Evolutionary conservation across 2,797 vertebrate species (phyloP).

Genomic region (Menidia menidia): DNA sequence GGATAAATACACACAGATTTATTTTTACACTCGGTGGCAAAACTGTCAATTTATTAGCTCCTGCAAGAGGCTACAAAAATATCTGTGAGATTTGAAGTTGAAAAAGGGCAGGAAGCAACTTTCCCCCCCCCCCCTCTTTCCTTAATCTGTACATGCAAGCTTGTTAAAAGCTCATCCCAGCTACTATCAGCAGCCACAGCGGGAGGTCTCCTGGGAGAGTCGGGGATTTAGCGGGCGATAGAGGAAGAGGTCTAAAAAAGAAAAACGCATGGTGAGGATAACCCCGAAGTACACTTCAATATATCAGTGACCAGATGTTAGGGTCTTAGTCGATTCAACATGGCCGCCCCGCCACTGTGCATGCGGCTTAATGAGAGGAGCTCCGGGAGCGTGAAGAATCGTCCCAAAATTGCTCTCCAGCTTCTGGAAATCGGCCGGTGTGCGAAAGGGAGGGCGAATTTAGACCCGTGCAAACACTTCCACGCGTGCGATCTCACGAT

Average conservation of each 20-base stretch:
- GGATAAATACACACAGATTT: too few relatives aligned
- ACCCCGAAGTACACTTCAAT: constrained; percentile 56
- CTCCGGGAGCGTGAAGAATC: constrained; percentile 74
- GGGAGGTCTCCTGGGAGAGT: constrained; percentile 55
- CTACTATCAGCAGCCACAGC: constrained; percentile 62
- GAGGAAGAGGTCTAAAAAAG: constrained; percentile 44
- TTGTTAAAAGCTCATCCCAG: constrained; percentile 59
- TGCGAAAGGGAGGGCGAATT: constrained; percentile 14
- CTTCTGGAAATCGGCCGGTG: constrained; percentile 67
- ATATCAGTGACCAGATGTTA: constrained; percentile 63
- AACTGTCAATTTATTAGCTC: background rate
- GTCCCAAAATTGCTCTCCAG: constrained; percentile 75
- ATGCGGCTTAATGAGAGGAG: constrained; percentile 66
- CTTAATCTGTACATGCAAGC: constrained; percentile 52
- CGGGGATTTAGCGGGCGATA: constrained; percentile 57
- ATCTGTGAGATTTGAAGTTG: constrained; percentile 2
- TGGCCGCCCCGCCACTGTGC: constrained; percentile 41
- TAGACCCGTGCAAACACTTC: background rate
- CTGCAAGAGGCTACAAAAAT: constrained; percentile 17
- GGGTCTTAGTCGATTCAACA: constrained; percentile 63
- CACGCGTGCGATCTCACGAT: background rate
- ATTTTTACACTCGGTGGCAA: too few relatives aligned
- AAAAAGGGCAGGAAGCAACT: constrained; percentile 21
- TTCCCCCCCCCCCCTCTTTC: constrained; percentile 18
- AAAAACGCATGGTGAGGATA: constrained; percentile 57